Evolutionary conservation across 2,113 vertebrate species (phyloP).

Genomic region (Hepsetus odoe): DNA sequence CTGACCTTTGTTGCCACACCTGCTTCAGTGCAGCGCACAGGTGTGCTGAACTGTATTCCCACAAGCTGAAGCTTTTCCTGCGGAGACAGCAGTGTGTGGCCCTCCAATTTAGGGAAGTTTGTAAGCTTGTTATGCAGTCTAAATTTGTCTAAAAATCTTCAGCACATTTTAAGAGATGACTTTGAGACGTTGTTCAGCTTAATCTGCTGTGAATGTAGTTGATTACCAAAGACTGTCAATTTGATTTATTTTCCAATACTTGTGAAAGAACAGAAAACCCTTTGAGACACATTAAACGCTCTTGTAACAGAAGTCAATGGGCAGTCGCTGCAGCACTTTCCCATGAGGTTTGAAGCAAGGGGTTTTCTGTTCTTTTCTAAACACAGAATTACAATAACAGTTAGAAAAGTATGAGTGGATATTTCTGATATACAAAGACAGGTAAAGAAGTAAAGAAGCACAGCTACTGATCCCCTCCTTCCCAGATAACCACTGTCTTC

Average conservation of each 20-base stretch:
- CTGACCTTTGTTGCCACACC: constrained; percentile 59
- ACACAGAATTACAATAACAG: too few relatives aligned
- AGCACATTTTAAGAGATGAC: not conserved
- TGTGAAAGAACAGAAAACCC: not conserved
- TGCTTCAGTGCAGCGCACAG: constrained; percentile 62
- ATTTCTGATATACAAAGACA: too few relatives aligned
- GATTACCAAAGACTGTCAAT: not conserved
- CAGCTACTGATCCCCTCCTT: too few relatives aligned
- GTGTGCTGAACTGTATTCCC: constrained; percentile 55
- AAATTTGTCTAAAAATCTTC: constrained; percentile 2
- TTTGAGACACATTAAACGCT: not conserved
- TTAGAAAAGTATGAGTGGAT: too few relatives aligned
- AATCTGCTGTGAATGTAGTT: not conserved
- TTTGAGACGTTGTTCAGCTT: not conserved
- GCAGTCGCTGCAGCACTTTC: not conserved
- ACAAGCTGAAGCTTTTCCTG: constrained; percentile 27
- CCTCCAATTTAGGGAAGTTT: too few relatives aligned
- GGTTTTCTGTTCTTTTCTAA: not conserved
- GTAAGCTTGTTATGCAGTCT: not conserved
- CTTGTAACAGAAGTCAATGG: not conserved
- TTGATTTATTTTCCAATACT: not conserved
- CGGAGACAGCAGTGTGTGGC: constrained; percentile 5
- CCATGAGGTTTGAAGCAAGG: not conserved
- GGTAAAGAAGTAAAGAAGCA: too few relatives aligned
- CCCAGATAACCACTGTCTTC: too few relatives aligned